These are phyloP conservation scores for Carabus problematicus DNA, from an alignment of 2,888 invertebrate genomes.

Conservation along the genomic window DNA sequence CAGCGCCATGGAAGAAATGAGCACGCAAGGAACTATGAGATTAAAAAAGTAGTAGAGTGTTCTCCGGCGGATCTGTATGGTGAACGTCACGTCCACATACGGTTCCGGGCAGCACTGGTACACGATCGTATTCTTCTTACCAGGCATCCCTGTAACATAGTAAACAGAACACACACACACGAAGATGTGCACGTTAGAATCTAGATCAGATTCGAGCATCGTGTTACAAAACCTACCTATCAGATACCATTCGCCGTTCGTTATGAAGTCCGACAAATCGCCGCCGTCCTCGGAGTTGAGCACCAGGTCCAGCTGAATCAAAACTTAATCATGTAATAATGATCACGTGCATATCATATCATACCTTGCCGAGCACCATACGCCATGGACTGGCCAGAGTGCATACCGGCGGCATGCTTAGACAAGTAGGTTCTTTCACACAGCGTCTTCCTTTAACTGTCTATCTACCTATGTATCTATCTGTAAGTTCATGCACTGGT, in stretches of 20 bases:
- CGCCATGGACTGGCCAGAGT: no score
- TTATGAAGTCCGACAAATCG: constrained; percentile 96
- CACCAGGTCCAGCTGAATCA: constrained; percentile 88
- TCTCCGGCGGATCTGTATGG: constrained; percentile 93
- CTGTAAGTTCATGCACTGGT: no score
- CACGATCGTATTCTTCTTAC: constrained; percentile 86
- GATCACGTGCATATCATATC: constrained; percentile 43
- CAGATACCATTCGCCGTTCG: constrained; percentile 99
- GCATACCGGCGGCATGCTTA: no score
- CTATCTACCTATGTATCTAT: no score
- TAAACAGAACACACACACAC: constrained; percentile 17
- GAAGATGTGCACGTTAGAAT: constrained; percentile 1
- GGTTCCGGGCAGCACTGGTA: constrained; percentile 95
- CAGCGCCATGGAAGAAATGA: constrained; percentile 98
- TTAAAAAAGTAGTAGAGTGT: constrained; percentile 99
- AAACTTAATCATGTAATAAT: constrained; percentile 55
- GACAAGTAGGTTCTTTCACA: no score
- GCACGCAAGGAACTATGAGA: constrained; percentile 97
- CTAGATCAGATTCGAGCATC: no score
- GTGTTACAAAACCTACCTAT: constrained; percentile 76
- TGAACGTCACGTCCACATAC: constrained; percentile 95
- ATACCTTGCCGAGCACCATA: constrained; percentile 13
- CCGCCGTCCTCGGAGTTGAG: constrained; percentile 93
- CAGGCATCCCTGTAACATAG: constrained; percentile 80
- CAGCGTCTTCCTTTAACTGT: no score